phyloP scores from a whole-genome alignment of 2,113 vertebrate genomes.

The Choloepus hoffmanni region DNA sequence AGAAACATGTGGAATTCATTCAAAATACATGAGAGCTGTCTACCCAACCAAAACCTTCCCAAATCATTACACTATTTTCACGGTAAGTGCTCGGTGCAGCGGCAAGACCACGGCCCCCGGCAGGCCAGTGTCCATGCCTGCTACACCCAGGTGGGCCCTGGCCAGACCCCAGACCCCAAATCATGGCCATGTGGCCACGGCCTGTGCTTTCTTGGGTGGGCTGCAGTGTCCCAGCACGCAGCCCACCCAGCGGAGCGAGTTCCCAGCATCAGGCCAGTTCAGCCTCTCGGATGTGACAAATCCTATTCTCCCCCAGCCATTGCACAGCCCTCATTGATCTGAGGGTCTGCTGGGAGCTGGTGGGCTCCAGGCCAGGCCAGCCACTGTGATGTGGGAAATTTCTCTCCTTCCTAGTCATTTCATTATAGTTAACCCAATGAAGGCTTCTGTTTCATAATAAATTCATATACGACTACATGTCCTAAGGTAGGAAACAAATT shows the following conservation, averaged over 20 bases:
- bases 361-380: background rate
- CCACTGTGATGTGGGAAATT: background rate
- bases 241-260: background rate
- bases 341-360: too few species aligned
- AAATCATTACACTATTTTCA: conserved; percentile 97
- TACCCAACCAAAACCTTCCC: conserved; percentile 99
- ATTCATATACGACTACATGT: background rate
- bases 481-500: background rate
- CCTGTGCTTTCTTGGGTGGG: background rate
- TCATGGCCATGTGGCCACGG: background rate
- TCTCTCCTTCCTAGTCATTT: conserved; percentile 1
- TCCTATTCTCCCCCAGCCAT: background rate
- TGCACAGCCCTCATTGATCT: background rate
- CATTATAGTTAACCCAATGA: background rate
- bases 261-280: background rate
- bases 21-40: conserved; percentile 92
- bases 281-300: background rate
- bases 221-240: background rate
- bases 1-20: conserved; percentile 92
- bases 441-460: background rate
- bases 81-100: conserved; percentile 89
- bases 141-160: background rate
- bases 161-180: background rate
- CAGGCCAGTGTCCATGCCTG: background rate
- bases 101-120: background rate